These are phyloP conservation scores for Mionectes olivaceus DNA, from an alignment of 2,797 vertebrate genomes.

Conservation along the genomic window DNA sequence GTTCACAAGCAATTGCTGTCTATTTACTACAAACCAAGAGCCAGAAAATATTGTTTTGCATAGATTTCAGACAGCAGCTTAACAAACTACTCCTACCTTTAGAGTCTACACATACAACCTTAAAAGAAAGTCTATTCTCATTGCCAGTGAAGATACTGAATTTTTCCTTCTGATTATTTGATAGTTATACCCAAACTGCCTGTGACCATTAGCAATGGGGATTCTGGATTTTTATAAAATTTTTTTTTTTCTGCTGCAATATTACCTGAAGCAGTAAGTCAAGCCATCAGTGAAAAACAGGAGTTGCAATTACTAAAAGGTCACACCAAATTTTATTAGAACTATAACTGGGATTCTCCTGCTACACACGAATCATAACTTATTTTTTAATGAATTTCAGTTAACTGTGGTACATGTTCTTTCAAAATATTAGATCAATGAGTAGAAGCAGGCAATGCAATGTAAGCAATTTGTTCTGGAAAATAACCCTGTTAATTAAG, in stretches of 20 bases:
- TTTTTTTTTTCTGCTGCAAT: background rate
- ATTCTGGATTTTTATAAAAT: background rate
- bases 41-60: slow-evolving; percentile 2
- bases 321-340: background rate
- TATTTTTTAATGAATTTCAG: background rate
- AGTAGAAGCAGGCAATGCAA: background rate
- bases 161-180: background rate
- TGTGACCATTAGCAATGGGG: background rate
- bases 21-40: background rate
- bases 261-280: background rate
- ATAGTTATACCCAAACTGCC: background rate
- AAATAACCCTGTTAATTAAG: slow-evolving; percentile 44
- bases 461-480: background rate
- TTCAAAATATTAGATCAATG: background rate
- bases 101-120: background rate
- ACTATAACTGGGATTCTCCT: background rate
- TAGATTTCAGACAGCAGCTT: slow-evolving; percentile 10
- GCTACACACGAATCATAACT: background rate
- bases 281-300: background rate
- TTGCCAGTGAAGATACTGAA: background rate
- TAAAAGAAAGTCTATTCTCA: background rate
- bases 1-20: background rate
- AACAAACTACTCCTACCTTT: background rate
- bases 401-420: background rate
- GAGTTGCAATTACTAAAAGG: background rate